Conservation (phyloP, 2,113 vertebrate genomes). For the Festucalex cinctus region DNA sequence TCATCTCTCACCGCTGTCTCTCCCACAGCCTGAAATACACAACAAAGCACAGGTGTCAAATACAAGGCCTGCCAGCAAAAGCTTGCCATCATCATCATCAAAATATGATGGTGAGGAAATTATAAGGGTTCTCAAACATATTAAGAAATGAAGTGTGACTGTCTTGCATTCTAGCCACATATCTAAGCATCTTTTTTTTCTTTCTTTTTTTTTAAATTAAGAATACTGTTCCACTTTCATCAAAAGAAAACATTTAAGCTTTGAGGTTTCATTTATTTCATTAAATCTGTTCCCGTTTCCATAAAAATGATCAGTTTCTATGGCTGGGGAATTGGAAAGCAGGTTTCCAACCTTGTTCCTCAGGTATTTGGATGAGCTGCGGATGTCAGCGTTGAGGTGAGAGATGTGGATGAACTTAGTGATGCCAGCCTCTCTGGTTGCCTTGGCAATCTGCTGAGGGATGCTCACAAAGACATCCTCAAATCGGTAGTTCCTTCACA, state of each 20-base stretch:
- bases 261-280: no score
- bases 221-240: no score
- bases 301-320: no score
- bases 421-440: conserved; percentile 81
- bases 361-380: conserved; percentile 87
- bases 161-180: no score
- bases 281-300: no score
- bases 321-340: no score
- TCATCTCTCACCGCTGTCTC: conserved; percentile 82
- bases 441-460: conserved; percentile 80
- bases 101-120: no score
- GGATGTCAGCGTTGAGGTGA: conserved; percentile 91
- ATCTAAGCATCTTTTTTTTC: no score
- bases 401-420: conserved; percentile 87
- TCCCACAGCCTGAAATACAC: conserved; percentile 81
- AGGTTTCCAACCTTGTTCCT: conserved; percentile 81
- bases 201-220: no score
- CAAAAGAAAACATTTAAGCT: no score
- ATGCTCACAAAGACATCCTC: conserved; percentile 85
- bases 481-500: conserved; percentile 82
- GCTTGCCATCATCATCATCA: not conserved
- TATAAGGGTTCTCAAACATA: no score
- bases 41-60: not conserved
- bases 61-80: not conserved
- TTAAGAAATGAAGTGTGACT: no score